Percentiles rank a stretch among this genome's conserved stretches.
phyloP scores from a whole-genome alignment of 2,888 invertebrate genomes.

The Scaptomyza parva region DNA sequence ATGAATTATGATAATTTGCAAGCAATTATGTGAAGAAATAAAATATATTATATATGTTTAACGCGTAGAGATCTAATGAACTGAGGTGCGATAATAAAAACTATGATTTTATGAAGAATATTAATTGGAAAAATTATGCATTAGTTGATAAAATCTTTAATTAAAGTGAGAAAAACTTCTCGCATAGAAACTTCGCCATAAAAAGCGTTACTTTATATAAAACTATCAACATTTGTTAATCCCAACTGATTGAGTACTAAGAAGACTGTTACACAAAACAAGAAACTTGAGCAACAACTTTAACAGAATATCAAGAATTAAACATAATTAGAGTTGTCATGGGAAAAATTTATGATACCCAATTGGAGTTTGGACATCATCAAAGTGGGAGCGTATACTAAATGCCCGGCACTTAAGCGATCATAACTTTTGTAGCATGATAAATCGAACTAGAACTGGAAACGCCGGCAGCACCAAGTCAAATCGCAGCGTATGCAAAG shows the following conservation, averaged over 20 bases:
- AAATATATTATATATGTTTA: slow-evolving; percentile 16
- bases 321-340: slow-evolving; percentile 69
- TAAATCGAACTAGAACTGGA: slow-evolving; percentile 65
- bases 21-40: slow-evolving; percentile 48
- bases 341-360: slow-evolving; percentile 62
- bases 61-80: slow-evolving; percentile 21
- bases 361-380: slow-evolving; percentile 45
- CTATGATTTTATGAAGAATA: slow-evolving; percentile 11
- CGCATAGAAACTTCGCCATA: too few species aligned
- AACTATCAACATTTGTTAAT: too few species aligned
- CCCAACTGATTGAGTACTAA: too few species aligned
- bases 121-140: slow-evolving; percentile 8
- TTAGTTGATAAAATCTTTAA: background rate
- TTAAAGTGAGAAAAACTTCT: too few species aligned
- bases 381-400: slow-evolving; percentile 49
- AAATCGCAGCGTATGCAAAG: slow-evolving; percentile 23
- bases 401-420: slow-evolving; percentile 69
- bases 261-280: too few species aligned
- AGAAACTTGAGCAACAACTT: background rate
- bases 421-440: slow-evolving; percentile 70
- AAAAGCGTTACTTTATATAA: too few species aligned
- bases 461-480: slow-evolving; percentile 48
- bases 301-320: background rate
- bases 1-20: slow-evolving; percentile 54
- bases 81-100: slow-evolving; percentile 49